Percentiles rank a stretch among this genome's conserved stretches.
Conservation (phyloP, 92 coral and sea anemone species). For the Porites cylindrica region DNA sequence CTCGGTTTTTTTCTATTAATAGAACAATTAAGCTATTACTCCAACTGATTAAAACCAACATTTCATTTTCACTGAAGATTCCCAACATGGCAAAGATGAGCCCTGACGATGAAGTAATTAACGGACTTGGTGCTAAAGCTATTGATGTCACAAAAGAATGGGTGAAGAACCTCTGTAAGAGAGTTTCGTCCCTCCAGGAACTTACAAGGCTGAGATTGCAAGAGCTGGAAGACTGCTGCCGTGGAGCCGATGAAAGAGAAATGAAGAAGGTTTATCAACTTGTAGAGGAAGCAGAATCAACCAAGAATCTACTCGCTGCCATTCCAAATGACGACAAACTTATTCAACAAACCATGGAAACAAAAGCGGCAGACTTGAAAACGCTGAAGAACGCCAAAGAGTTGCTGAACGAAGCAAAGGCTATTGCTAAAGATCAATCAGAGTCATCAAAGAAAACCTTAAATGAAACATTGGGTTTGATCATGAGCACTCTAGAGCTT, state of each 20-base stretch:
- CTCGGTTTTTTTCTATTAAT: too few relatives aligned
- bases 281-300: conserved; percentile 25
- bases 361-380: conserved; percentile 14
- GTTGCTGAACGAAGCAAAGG: conserved; percentile 46
- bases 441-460: conserved; percentile 27
- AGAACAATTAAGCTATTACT: too few relatives aligned
- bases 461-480: conserved; percentile 25
- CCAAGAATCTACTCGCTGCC: neutral
- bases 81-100: too few relatives aligned
- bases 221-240: conserved; percentile 7
- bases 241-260: conserved; percentile 46
- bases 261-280: conserved; percentile 25
- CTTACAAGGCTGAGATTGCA: conserved; percentile 33
- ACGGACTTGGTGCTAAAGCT: conserved; percentile 26
- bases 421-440: conserved; percentile 30
- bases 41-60: too few relatives aligned
- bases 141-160: conserved; percentile 50
- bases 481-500: conserved; percentile 31
- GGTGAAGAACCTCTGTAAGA: conserved; percentile 33
- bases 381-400: conserved; percentile 40
- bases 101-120: conserved; percentile 48
- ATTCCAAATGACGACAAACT: conserved; percentile 16
- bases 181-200: conserved; percentile 29
- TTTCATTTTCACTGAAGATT: too few relatives aligned
- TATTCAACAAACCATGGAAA: neutral